Evolutionary conservation across 2,888 invertebrate genomes (phyloP).

Genomic region (Chaitophorus viminalis): DNA sequence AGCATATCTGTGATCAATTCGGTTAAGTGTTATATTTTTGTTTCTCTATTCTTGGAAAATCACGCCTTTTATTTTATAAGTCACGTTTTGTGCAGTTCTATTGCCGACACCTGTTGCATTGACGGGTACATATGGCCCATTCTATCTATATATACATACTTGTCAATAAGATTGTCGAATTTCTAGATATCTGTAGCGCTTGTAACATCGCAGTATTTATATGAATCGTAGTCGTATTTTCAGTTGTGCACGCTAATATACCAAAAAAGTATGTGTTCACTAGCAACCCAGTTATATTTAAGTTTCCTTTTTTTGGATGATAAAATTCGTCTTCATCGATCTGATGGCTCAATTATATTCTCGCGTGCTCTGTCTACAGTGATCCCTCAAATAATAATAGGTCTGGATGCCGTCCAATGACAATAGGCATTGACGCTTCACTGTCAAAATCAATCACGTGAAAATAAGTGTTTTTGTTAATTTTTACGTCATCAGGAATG

Average conservation of each 20-base stretch:
- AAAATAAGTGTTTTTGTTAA: constrained; percentile 47
- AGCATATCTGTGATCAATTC: no score
- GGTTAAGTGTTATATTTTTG: no score
- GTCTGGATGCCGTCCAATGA: constrained; percentile 32
- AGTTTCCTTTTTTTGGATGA: constrained; percentile 10
- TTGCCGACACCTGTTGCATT: no score
- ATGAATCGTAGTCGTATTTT: no score
- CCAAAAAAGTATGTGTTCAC: background rate
- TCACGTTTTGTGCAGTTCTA: no score
- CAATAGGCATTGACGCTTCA: background rate
- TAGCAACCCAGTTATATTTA: background rate
- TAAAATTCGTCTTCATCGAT: constrained; percentile 2
- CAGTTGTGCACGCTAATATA: background rate
- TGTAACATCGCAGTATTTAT: no score
- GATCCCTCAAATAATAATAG: background rate
- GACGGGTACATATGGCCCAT: no score
- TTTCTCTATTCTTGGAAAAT: no score
- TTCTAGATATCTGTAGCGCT: no score
- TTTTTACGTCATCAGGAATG: constrained; percentile 20
- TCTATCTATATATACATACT: no score
- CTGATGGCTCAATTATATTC: constrained; percentile 4
- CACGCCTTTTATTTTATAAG: no score
- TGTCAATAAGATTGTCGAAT: no score
- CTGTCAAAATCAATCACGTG: constrained; percentile 42
- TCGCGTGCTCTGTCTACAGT: background rate